Percentiles rank a stretch among this genome's conserved stretches.
Conservation (phyloP, 2,113 vertebrate species). For the Pelvicachromis taeniatus region DNA sequence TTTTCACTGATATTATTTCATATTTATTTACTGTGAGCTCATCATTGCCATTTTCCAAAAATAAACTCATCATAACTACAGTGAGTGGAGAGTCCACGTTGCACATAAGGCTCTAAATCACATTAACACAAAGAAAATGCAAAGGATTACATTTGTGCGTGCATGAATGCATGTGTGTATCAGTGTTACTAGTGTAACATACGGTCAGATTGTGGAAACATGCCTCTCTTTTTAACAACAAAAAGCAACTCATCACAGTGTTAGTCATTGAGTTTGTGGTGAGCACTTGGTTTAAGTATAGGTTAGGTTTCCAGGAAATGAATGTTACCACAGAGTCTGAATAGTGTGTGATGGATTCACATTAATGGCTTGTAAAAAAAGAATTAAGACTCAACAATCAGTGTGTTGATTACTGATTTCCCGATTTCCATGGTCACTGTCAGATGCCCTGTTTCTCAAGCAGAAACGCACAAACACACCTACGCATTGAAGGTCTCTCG, state of each 20-base stretch:
- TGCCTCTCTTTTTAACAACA: not conserved
- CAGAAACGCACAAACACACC: not conserved
- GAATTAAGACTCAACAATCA: not conserved
- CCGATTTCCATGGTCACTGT: not conserved
- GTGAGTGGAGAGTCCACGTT: not conserved
- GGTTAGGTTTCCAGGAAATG: not conserved
- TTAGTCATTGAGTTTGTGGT: not conserved
- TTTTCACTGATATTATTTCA: not conserved
- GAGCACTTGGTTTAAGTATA: not conserved
- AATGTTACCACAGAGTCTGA: not conserved
- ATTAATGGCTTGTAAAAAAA: not conserved
- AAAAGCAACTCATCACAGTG: not conserved
- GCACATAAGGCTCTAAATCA: not conserved
- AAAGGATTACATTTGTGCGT: not conserved
- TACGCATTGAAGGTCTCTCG: not conserved
- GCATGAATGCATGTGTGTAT: not conserved
- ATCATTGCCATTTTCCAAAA: not conserved
- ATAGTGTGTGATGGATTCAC: not conserved
- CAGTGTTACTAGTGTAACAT: not conserved
- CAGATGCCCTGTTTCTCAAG: not conserved
- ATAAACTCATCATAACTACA: not conserved
- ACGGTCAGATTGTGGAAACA: not conserved
- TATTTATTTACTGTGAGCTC: not conserved
- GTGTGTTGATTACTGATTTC: constrained; percentile 3
- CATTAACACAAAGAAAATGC: not conserved